These are phyloP conservation scores for Drosophila santomea DNA, from an alignment of 1,140 invertebrate species.

Conservation along the genomic window DNA sequence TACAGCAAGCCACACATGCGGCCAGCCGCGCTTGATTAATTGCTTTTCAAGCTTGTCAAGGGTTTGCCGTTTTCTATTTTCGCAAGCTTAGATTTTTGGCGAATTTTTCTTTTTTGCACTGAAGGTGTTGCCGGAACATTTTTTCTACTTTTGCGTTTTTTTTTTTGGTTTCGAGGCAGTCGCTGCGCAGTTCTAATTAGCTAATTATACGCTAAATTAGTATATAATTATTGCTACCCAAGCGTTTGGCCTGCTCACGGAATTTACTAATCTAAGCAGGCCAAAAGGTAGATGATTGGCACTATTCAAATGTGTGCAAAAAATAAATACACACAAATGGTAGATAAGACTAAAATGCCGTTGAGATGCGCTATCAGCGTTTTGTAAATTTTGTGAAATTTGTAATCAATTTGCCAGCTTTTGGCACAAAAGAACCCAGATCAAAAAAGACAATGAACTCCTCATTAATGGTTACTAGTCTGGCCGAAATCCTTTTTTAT, in stretches of 20 bases:
- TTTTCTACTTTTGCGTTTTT: conserved; percentile 38
- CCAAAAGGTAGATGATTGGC: conserved; percentile 14
- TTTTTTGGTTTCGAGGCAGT: conserved; percentile 52
- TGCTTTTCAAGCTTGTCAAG: conserved; percentile 69
- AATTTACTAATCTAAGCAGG: conserved; percentile 54
- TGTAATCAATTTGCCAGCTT: conserved; percentile 23
- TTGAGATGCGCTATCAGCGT: conserved; percentile 20
- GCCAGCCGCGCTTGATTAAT: conserved; percentile 70
- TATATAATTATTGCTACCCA: conserved; percentile 77
- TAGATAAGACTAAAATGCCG: conserved; percentile 12
- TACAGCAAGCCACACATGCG: conserved; percentile 63
- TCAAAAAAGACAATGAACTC: conserved; percentile 9
- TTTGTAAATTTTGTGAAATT: conserved; percentile 25
- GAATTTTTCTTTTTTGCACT: conserved; percentile 72
- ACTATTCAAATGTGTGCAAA: conserved; percentile 10
- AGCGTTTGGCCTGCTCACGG: conserved; percentile 50
- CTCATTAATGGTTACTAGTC: conserved; percentile 9
- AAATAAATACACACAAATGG: conserved; percentile 6
- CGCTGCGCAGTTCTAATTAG: conserved; percentile 79
- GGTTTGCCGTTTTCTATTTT: conserved; percentile 78
- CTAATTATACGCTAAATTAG: conserved; percentile 82
- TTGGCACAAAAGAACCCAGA: conserved; percentile 20
- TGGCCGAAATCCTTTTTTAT: conserved; percentile 29
- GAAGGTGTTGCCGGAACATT: conserved; percentile 82
- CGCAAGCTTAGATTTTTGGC: conserved; percentile 67